Conservation (phyloP, 2,113 vertebrate species). For the Phocoena phocoena region DNA sequence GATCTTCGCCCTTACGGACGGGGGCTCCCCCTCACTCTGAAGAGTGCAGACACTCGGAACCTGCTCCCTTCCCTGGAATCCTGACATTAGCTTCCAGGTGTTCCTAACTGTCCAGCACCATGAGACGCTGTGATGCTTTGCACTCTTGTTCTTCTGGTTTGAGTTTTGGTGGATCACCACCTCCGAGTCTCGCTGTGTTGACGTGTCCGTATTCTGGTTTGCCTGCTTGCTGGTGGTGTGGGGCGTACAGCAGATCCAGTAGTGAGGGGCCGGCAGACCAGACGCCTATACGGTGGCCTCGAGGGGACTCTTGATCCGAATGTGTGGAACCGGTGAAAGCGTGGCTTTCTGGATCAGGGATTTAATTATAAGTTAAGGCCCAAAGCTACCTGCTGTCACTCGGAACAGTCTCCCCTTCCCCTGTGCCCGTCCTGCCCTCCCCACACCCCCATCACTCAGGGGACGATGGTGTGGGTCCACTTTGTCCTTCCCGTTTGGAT, state of each 20-base stretch:
- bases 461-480: neutral
- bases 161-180: conserved; percentile 60
- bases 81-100: neutral
- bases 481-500: conserved; percentile 30
- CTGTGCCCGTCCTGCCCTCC: neutral
- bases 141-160: conserved; percentile 56
- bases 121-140: neutral
- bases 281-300: neutral
- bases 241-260: conserved; percentile 14
- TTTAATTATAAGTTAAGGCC: neutral
- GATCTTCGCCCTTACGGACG: neutral
- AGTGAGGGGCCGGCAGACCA: neutral
- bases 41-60: neutral
- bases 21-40: neutral
- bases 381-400: neutral
- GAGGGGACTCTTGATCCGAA: neutral
- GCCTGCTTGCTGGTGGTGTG: conserved; percentile 46
- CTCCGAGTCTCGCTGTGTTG: conserved; percentile 34
- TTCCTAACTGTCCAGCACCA: neutral
- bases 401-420: neutral
- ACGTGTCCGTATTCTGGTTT: conserved; percentile 57
- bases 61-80: neutral
- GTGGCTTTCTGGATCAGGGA: neutral
- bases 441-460: neutral
- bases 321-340: neutral